These are phyloP conservation scores for Cantharis rufa DNA, from an alignment of 2,888 invertebrate genomes.

Conservation along the genomic window DNA sequence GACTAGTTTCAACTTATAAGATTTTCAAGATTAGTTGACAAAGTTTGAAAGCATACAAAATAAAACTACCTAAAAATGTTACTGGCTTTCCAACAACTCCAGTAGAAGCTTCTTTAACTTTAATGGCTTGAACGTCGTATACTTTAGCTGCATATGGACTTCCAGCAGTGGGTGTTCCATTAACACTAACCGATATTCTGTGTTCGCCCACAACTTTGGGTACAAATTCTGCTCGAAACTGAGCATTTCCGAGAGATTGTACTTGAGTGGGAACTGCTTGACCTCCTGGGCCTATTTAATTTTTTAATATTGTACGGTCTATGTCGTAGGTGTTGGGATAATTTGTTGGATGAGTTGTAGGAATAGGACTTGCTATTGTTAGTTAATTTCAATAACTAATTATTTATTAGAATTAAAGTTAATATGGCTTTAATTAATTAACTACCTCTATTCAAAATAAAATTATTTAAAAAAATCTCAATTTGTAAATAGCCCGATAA, in stretches of 20 bases:
- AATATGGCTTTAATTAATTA: background rate
- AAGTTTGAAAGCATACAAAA: background rate
- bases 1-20: slow-evolving; percentile 87
- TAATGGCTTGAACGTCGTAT: slow-evolving; percentile 91
- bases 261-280: slow-evolving; percentile 89
- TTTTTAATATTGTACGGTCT: slow-evolving; percentile 26
- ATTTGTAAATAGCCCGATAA: background rate
- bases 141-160: slow-evolving; percentile 95
- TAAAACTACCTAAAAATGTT: slow-evolving; percentile 77
- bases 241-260: slow-evolving; percentile 78
- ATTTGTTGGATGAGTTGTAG: slow-evolving; percentile 8
- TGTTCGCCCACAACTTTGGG: slow-evolving; percentile 92
- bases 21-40: slow-evolving; percentile 1
- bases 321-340: slow-evolving; percentile 24
- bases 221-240: slow-evolving; percentile 88
- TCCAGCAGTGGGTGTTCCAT: slow-evolving; percentile 81
- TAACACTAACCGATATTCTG: slow-evolving; percentile 83
- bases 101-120: slow-evolving; percentile 87
- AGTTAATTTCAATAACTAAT: background rate
- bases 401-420: background rate
- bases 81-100: slow-evolving; percentile 90
- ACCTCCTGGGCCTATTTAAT: slow-evolving; percentile 81
- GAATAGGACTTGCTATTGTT: slow-evolving; percentile 1
- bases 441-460: background rate
- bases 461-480: background rate